Evolutionary conservation across 2,888 invertebrate genomes (phyloP), one percentile per base, ranked within the genome.

Genomic region (Allygus modestus): DNA sequence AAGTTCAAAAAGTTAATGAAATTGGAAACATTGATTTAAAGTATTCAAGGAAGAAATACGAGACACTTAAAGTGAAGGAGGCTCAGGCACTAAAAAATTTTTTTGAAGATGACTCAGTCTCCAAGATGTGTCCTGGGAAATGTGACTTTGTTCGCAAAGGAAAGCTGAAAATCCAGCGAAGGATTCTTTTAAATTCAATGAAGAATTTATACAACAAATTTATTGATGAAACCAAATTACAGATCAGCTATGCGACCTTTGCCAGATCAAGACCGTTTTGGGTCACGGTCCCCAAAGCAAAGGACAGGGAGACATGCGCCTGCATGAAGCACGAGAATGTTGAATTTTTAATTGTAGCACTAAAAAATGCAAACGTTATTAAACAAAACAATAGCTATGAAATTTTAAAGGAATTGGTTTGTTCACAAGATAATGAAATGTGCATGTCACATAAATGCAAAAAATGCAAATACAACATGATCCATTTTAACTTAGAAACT

Each of bases 101-200:
- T 23, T 65, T 65, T 65, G n/a, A 65, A 65, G 65, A 65, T 65
- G 65, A 65, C 26, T 65, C 31, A 23, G 65, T 65, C 2, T 65
- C 65, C 4, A 65, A 23, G 26, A 65, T 65, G 65, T 65, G 65
- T 28, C 65, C 65, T 28, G 65, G 65, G 4, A 65, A 65, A 65
- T 1, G 20, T 7, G 65, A 65, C 65, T 65, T 23, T 15, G 26
- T 65, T 23, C 15, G 26, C 4, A 65, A 65, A 15, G 65, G 65
- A 23, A 65, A 65, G 31, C 9, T 4, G 4, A 65, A 65, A 65
- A 23, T 28, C 1, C 65, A 65, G 31, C n/a, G 65, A n/a, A n/a
- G n/a, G 65, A 65, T 65, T 65, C 31, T 65, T 7, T 23, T 65
- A 15, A 15, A 65, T 15, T 7, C 26, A 23, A 5, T 65, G 26